Conservation (phyloP, 64 coral and sea anemone genomes). For the Actinia equina region DNA sequence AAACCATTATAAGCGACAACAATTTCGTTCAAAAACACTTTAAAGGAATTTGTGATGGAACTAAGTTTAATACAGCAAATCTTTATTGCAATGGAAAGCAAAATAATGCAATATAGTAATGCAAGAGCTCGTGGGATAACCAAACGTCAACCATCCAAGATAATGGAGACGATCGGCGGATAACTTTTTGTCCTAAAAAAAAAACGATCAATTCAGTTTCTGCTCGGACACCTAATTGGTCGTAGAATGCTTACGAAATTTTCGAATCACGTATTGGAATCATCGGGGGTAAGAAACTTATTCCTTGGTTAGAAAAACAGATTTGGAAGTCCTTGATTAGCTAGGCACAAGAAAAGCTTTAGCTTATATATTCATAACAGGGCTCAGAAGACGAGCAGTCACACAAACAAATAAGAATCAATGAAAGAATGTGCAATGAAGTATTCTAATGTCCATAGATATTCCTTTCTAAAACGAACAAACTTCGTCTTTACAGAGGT, state of each 20-base stretch:
- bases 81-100: not conserved
- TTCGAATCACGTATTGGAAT: not conserved
- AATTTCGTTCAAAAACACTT: not conserved
- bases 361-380: not conserved
- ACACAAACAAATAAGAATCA: not conserved
- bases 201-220: slow-evolving; percentile 1
- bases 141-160: slow-evolving; percentile 6
- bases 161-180: slow-evolving; percentile 17
- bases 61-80: not conserved
- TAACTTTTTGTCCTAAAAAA: slow-evolving; percentile 13
- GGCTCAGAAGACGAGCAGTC: slow-evolving; percentile 27
- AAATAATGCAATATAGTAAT: not conserved
- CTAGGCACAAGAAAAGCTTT: not conserved
- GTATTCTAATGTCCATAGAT: slow-evolving; percentile 5
- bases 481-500: not conserved
- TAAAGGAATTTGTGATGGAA: slow-evolving; percentile 14
- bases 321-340: not conserved
- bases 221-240: not conserved
- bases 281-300: not conserved
- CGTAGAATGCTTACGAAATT: slow-evolving; percentile 6
- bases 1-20: not conserved
- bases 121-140: slow-evolving; percentile 8
- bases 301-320: not conserved
- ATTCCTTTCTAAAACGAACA: not conserved
- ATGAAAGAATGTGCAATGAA: not conserved